Evolutionary conservation across 2,797 vertebrate genomes (phyloP), one percentile per base, ranked within the genome.

Genomic region (Falco peregrinus): DNA sequence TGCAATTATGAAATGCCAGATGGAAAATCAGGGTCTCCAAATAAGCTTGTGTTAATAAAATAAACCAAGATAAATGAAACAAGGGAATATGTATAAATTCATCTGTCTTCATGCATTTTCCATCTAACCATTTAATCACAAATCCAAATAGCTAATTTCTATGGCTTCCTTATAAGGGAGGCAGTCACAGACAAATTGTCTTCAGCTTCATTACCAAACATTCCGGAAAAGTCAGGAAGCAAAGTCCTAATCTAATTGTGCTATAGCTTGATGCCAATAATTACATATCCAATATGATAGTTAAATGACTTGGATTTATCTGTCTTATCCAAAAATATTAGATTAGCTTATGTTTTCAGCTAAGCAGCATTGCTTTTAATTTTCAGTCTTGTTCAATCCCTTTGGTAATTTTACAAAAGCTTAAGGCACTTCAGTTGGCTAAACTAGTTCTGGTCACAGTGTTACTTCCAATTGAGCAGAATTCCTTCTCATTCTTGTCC

Each of bases 271-370:
- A 97, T 97, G 95, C 90, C 84, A 97, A 78, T 97, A 97, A 98
- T 95, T 96, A 91, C 12, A 19, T 90, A 59, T 84, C 90, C 89
- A 93, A 94, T 89, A 96, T 68, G 93, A 95, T 94, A 91, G 68
- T 75, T 95, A 96, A 97, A 97, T 97, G 96, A 95, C 93, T 93
- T 63, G 86, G 92, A 91, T 96, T 97, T 94, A 89, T 97, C 81
- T 90, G 39, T 81, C 11, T 89, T 84, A 89, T 81, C 83, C 75
- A 77, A 87, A 96, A 75, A 96, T 50, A 97, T 97, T 96, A 96
- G 71, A 97, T 96, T 93, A 94, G 41, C 17, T 90, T 88, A 37
- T 78, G 39, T 86, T 96, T 96, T 93, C 90, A 87, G 77, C 89
- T 41, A 78, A 84, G 73, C 47, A 24, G 89, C 50, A 79, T 82